Percentiles rank a stretch among this genome's conserved stretches.
Conservation (phyloP, 2,113 vertebrate genomes). For the Alces alces region DNA sequence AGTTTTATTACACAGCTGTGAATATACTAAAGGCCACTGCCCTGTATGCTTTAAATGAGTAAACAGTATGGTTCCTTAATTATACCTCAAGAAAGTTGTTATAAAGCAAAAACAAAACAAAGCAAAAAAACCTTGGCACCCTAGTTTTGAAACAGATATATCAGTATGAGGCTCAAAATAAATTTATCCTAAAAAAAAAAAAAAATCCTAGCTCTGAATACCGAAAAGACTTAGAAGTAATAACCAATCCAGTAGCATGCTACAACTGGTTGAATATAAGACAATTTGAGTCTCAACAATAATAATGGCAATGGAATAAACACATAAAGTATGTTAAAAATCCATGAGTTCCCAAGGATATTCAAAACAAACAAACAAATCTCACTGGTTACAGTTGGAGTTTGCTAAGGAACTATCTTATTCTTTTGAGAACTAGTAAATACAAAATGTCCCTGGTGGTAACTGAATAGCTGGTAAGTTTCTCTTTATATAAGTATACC, state of each 20-base stretch:
- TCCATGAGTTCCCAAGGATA: background rate
- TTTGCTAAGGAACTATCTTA: background rate
- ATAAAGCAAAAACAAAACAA: background rate
- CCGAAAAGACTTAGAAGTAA: background rate
- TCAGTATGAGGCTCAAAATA: background rate
- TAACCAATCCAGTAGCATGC: background rate
- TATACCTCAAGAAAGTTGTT: background rate
- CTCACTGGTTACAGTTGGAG: background rate
- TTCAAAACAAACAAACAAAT: slow-evolving; percentile 16
- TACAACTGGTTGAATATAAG: background rate
- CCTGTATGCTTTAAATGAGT: background rate
- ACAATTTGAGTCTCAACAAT: background rate
- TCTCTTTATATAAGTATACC: background rate
- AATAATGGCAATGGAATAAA: background rate
- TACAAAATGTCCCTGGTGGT: background rate
- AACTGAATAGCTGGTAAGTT: slow-evolving; percentile 7
- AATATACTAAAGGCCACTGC: background rate
- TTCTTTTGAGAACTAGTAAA: slow-evolving; percentile 4
- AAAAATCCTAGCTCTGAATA: background rate
- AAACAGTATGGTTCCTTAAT: background rate
- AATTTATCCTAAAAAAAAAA: background rate
- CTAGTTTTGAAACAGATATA: background rate
- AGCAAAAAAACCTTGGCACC: background rate
- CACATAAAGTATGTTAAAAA: background rate
- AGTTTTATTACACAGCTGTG: background rate